Evolutionary conservation across 1,140 invertebrate species (phyloP).

Genomic region (Chironomus tepperi): DNA sequence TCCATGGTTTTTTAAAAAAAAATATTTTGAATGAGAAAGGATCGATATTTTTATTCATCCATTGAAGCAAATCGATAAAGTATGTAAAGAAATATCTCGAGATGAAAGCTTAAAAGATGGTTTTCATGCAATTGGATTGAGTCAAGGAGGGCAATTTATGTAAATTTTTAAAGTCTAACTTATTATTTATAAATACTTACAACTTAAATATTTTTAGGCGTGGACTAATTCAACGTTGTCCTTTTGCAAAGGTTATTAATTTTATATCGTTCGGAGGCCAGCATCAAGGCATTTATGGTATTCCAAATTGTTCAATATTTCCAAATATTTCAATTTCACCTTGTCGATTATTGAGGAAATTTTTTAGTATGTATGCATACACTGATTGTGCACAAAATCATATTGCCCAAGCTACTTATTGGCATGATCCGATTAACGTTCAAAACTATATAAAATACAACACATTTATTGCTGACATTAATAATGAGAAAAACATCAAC

Average conservation of each 20-base stretch:
- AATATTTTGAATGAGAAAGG: slow-evolving; percentile 74
- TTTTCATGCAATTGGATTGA: slow-evolving; percentile 95
- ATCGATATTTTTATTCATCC: slow-evolving; percentile 72
- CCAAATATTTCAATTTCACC: slow-evolving; percentile 48
- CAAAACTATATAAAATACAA: slow-evolving; percentile 67
- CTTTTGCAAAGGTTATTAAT: slow-evolving; percentile 69
- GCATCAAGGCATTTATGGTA: slow-evolving; percentile 89
- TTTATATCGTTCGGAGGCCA: slow-evolving; percentile 92
- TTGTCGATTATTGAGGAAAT: slow-evolving; percentile 72
- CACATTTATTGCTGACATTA: slow-evolving; percentile 90
- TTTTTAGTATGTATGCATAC: slow-evolving; percentile 86
- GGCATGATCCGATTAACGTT: slow-evolving; percentile 94
- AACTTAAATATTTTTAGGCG: too few relatives aligned
- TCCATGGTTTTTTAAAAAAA: too few relatives aligned
- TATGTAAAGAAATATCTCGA: slow-evolving; percentile 63
- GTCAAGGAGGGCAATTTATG: slow-evolving; percentile 96
- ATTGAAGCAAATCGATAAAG: slow-evolving; percentile 56
- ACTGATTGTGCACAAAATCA: slow-evolving; percentile 59
- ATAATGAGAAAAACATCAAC: slow-evolving; percentile 75
- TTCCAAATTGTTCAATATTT: slow-evolving; percentile 60
- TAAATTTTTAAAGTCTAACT: slow-evolving; percentile 42
- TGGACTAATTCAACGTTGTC: slow-evolving; percentile 87
- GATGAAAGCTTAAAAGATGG: slow-evolving; percentile 69
- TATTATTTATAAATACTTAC: not conserved
- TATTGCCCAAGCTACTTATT: slow-evolving; percentile 93